Conservation (phyloP, 1,140 invertebrate genomes). For the Chironomus tepperi region DNA sequence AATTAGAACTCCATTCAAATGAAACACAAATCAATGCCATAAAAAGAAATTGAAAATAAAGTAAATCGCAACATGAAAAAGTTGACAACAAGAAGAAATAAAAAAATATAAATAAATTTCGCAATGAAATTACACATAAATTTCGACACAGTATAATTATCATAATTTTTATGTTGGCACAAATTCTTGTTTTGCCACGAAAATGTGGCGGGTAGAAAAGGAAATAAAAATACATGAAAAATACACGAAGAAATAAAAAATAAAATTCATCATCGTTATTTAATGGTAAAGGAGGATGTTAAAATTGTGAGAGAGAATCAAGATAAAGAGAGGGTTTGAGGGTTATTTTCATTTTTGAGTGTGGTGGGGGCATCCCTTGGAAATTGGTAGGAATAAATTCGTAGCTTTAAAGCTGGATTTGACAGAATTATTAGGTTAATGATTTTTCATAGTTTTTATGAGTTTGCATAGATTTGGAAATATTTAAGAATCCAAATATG, state of each 20-base stretch:
- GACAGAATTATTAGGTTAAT: too few species aligned
- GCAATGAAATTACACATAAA: not conserved
- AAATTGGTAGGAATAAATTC: too few species aligned
- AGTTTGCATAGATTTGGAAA: too few species aligned
- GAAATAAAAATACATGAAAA: too few species aligned
- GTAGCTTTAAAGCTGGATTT: too few species aligned
- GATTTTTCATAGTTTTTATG: too few species aligned
- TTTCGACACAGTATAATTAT: not conserved
- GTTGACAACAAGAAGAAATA: not conserved
- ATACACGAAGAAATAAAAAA: not conserved
- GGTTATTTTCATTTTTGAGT: not conserved
- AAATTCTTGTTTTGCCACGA: not conserved
- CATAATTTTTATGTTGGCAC: slow-evolving; percentile 2
- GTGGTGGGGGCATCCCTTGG: not conserved
- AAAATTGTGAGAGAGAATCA: not conserved
- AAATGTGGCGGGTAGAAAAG: not conserved
- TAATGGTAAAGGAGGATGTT: not conserved
- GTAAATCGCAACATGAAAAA: not conserved
- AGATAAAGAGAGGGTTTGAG: not conserved
- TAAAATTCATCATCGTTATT: not conserved
- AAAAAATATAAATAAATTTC: not conserved
- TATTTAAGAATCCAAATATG: too few species aligned
- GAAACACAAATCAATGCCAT: not conserved
- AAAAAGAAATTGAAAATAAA: not conserved
- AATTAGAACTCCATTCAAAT: not conserved